A percentile compares a stretch with the other conserved stretches of the same genome.
Evolutionary conservation across 2,888 invertebrate genomes (phyloP).

Genomic region (Toxonevra muliebris): DNA sequence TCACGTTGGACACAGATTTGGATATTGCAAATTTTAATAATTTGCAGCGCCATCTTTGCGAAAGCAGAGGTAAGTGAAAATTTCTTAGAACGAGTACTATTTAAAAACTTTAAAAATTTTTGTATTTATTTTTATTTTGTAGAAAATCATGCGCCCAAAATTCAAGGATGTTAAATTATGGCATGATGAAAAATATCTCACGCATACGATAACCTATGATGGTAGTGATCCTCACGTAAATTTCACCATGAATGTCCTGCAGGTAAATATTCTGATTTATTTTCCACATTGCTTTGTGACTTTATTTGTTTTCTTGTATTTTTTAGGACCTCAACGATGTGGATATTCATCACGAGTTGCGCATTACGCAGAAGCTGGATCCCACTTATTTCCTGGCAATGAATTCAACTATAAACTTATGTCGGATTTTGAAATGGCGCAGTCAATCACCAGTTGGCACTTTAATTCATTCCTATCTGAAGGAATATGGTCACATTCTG

Average conservation of each 20-base stretch:
- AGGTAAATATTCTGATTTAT: slow-evolving; percentile 27
- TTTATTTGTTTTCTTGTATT: not conserved
- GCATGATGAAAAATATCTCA: slow-evolving; percentile 56
- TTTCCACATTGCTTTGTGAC: not conserved
- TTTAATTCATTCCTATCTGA: slow-evolving; percentile 49
- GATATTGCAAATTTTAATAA: slow-evolving; percentile 42
- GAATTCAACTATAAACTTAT: slow-evolving; percentile 56
- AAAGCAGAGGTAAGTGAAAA: slow-evolving; percentile 48
- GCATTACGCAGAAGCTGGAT: slow-evolving; percentile 52
- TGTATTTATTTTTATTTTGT: not conserved
- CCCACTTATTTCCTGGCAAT: slow-evolving; percentile 46
- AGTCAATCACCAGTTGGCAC: slow-evolving; percentile 54
- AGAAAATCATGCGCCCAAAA: slow-evolving; percentile 61
- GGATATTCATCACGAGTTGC: slow-evolving; percentile 51
- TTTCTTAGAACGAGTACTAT: not conserved
- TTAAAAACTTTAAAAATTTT: not conserved
- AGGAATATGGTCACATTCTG: slow-evolving; percentile 52
- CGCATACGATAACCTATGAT: slow-evolving; percentile 53
- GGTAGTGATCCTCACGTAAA: slow-evolving; percentile 57
- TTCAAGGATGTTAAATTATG: slow-evolving; percentile 56
- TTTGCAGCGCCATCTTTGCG: slow-evolving; percentile 30
- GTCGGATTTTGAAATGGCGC: slow-evolving; percentile 51
- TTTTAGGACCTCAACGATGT: slow-evolving; percentile 46
- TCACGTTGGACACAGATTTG: slow-evolving; percentile 12
- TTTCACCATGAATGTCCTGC: slow-evolving; percentile 53